Conservation (phyloP, 2,797 vertebrate species). For the Syngnathus rostellatus region DNA sequence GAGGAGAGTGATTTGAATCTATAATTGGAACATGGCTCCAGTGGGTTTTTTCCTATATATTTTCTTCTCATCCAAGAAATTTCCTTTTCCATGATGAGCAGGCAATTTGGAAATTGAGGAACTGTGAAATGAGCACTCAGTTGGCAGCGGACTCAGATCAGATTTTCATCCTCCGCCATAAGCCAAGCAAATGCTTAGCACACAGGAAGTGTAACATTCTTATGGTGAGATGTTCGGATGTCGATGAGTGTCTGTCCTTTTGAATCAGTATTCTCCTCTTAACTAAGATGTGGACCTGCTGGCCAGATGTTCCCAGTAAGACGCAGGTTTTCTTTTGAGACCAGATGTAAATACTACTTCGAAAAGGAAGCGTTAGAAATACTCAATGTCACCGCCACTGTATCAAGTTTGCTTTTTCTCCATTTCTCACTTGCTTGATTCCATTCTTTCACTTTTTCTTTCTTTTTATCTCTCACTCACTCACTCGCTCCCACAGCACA, state of each 20-base stretch:
- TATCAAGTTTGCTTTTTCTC: slow-evolving; percentile 27
- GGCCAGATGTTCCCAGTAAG: slow-evolving; percentile 35
- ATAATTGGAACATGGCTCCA: slow-evolving; percentile 9
- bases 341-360: slow-evolving; percentile 38
- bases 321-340: slow-evolving; percentile 32
- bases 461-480: slow-evolving; percentile 11
- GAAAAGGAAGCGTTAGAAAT: slow-evolving; percentile 19
- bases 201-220: slow-evolving; percentile 23
- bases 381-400: slow-evolving; percentile 27
- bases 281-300: slow-evolving; percentile 26
- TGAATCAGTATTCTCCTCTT: slow-evolving; percentile 14
- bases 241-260: slow-evolving; percentile 21
- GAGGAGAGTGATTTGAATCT: slow-evolving; percentile 25
- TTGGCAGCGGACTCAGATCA: slow-evolving; percentile 30
- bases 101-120: slow-evolving; percentile 39
- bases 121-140: slow-evolving; percentile 28
- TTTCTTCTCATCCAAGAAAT: slow-evolving; percentile 33
- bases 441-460: slow-evolving; percentile 10
- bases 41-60: slow-evolving; percentile 15
- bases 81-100: slow-evolving; percentile 39
- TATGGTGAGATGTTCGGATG: slow-evolving; percentile 19
- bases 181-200: slow-evolving; percentile 18
- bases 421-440: slow-evolving; percentile 19
- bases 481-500: slow-evolving; percentile 17
- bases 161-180: slow-evolving; percentile 22